Evolutionary conservation across 1,140 invertebrate species (phyloP), one percentile per base, ranked within the genome.

Genomic region (Brachionus angularis): DNA sequence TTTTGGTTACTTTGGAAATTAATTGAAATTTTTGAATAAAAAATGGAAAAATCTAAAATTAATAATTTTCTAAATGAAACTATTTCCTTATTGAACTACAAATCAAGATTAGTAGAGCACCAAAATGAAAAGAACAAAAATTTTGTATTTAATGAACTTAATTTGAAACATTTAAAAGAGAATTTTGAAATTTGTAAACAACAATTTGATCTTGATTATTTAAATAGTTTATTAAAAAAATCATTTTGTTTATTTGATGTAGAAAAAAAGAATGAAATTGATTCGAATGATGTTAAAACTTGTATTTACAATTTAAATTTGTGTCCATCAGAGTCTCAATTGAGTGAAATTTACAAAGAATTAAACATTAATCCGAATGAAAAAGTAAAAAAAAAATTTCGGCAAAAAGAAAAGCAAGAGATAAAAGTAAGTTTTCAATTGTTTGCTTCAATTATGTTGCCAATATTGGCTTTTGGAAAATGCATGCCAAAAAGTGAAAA

Each of bases 201-300:
- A 3, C 36, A 58, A 58, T 10, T 58, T 12, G 21, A 58, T 25
- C 5, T 58, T 5, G 21, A 58, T 23, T 23, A 58, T 12, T 18
- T 58, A 21, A 36, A 39, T 14, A 23, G 12, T 1, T 39, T 14
- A 23, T 14, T 58, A 14, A 58, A 36, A 58, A 29, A 5, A 8
- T 39, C 33, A 2, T 58, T 58, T 39, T 25, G 25, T 10, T 39
- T 0, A 12, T 58, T 58, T 58, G 53, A 58, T 58, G 23, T 21
- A n/a, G 23, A 58, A 14, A 36, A 58, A 25, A 58, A 39, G 21
- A 23, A 23, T 16, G 53, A 58, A 58, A 58, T 58, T 3, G 53
- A 58, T 21, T 23, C 27, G 18, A 8, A 42, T 10, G 53, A 58
- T n/a, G 21, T 58, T 10, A 58, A 27, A 58, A 58, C 36, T 21